Conservation (phyloP, 2,797 vertebrate species). For the Xenops minutus region DNA sequence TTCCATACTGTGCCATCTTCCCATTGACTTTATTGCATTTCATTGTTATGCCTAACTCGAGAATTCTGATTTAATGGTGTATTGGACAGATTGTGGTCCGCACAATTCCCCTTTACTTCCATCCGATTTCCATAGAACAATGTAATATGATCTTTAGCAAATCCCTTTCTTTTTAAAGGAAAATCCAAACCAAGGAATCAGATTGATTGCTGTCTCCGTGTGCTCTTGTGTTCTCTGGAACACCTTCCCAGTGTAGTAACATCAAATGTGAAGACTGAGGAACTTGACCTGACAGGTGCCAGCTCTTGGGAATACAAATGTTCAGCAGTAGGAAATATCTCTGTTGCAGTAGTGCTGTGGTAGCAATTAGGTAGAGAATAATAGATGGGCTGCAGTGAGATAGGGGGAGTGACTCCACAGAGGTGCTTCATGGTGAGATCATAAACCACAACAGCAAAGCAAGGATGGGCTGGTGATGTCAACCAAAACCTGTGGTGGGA, state of each 20-base stretch:
- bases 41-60: background rate
- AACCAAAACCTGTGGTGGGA: conserved; percentile 14
- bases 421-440: conserved; percentile 3
- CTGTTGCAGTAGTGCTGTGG: background rate
- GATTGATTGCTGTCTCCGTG: background rate
- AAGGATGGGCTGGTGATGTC: background rate
- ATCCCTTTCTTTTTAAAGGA: background rate
- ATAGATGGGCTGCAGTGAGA: background rate
- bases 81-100: background rate
- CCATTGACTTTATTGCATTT: background rate
- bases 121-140: background rate
- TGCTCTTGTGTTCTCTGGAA: background rate
- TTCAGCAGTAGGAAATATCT: conserved; percentile 1
- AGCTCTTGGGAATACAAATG: conserved; percentile 3
- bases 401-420: background rate
- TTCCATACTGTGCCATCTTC: background rate
- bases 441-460: background rate
- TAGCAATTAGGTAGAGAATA: conserved; percentile 19
- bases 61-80: background rate
- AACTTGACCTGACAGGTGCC: background rate
- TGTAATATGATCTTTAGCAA: background rate
- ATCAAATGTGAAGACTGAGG: conserved; percentile 2
- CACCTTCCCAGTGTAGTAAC: background rate
- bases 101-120: background rate
- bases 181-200: background rate